A percentile compares a stretch with the other conserved stretches of the same genome.
Conservation (phyloP, 2,888 invertebrate genomes). For the Rhyacophila evoluta region DNA sequence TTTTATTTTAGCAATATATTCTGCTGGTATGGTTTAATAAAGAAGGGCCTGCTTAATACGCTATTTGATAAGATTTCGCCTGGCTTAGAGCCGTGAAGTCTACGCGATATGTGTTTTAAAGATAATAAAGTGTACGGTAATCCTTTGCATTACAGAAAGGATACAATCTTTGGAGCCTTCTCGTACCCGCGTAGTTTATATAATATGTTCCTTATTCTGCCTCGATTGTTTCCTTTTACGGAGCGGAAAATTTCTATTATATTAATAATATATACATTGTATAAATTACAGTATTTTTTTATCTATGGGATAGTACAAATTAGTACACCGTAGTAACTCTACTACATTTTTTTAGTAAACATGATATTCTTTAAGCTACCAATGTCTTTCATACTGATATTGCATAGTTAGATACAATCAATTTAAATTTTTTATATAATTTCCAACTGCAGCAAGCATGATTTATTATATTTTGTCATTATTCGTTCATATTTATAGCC, state of each 20-base stretch:
- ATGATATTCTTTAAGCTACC: no score
- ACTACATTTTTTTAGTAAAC: no score
- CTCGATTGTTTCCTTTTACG: neutral
- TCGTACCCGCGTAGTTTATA: neutral
- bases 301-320: no score
- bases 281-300: no score
- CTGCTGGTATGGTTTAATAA: neutral
- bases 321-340: no score
- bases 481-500: no score
- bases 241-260: neutral
- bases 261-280: no score
- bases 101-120: slow-evolving; percentile 22
- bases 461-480: no score
- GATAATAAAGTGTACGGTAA: slow-evolving; percentile 9
- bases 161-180: neutral
- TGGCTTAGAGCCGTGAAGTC: neutral
- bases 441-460: no score
- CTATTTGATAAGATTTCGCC: neutral
- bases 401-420: no score
- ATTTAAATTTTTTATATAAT: no score
- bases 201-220: neutral
- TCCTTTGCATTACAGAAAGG: neutral
- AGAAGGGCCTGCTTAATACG: neutral
- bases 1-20: neutral
- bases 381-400: no score